A percentile compares a stretch with the other conserved stretches of the same genome.
phyloP scores from a whole-genome alignment of 2,888 invertebrate species.

The Axea sp. region DNA sequence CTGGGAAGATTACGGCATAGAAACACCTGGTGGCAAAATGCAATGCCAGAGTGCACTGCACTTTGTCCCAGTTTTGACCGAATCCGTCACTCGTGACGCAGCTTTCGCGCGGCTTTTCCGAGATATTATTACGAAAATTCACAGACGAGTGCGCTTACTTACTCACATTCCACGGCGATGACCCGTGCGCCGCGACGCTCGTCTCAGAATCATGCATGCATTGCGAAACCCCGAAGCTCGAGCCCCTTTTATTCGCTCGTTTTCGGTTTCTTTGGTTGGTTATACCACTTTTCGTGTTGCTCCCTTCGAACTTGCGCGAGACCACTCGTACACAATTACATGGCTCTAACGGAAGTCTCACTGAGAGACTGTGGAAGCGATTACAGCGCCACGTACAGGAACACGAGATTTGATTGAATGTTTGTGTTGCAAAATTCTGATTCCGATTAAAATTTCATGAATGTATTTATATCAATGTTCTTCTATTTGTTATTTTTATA shows the following conservation, averaged over 20 bases:
- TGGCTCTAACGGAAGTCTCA: too few relatives aligned
- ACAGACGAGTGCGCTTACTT: slow-evolving; percentile 57
- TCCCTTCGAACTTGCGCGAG: slow-evolving; percentile 39
- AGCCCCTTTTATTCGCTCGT: slow-evolving; percentile 31
- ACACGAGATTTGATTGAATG: too few relatives aligned
- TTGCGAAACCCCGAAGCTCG: slow-evolving; percentile 56
- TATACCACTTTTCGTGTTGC: slow-evolving; percentile 17
- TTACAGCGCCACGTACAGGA: too few relatives aligned
- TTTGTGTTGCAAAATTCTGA: too few relatives aligned
- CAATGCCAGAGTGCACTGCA: slow-evolving; percentile 80
- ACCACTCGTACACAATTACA: slow-evolving; percentile 12
- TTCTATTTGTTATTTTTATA: too few relatives aligned
- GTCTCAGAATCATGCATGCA: slow-evolving; percentile 59
- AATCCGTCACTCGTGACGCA: slow-evolving; percentile 79
- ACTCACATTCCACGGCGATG: slow-evolving; percentile 69
- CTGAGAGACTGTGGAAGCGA: too few relatives aligned
- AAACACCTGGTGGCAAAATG: slow-evolving; percentile 78
- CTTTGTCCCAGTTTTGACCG: slow-evolving; percentile 79
- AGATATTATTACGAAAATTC: slow-evolving; percentile 49
- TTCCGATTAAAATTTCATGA: too few relatives aligned
- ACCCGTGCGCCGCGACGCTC: slow-evolving; percentile 30
- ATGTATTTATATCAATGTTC: too few relatives aligned
- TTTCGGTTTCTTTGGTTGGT: slow-evolving; percentile 47
- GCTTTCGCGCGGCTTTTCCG: slow-evolving; percentile 75
- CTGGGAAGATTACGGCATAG: slow-evolving; percentile 78